phyloP scores from a whole-genome alignment of 2,113 vertebrate genomes.

The Porphyrio hochstetteri region DNA sequence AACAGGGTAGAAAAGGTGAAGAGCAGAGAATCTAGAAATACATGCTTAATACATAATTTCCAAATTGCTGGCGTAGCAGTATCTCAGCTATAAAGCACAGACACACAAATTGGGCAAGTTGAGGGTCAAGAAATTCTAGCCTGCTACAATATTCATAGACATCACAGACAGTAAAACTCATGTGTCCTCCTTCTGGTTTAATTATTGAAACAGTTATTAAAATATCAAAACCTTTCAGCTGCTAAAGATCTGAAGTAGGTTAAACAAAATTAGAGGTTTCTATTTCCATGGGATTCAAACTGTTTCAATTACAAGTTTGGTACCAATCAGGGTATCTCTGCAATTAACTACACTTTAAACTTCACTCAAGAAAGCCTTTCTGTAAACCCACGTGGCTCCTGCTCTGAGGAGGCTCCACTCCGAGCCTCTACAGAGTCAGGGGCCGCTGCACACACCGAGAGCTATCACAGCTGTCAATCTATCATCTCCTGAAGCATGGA shows the following conservation, averaged over 20 bases:
- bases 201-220: neutral
- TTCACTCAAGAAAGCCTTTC: rapidly evolving
- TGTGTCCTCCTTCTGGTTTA: neutral
- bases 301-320: neutral
- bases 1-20: neutral
- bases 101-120: neutral
- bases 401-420: neutral
- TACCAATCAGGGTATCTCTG: rapidly evolving
- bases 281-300: neutral
- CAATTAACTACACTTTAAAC: neutral
- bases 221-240: neutral
- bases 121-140: neutral
- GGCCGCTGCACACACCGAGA: neutral
- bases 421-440: rapidly evolving
- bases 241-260: neutral
- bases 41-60: neutral
- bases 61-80: too few species aligned
- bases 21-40: neutral
- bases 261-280: conserved; percentile 22
- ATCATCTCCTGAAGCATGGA: rapidly evolving
- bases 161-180: neutral
- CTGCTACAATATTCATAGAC: neutral
- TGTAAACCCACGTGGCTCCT: neutral
- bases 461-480: rapidly evolving
- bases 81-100: neutral